These are phyloP conservation scores for Microtus ochrogaster DNA, from an alignment of 2,113 vertebrate genomes.

Conservation along the genomic window DNA sequence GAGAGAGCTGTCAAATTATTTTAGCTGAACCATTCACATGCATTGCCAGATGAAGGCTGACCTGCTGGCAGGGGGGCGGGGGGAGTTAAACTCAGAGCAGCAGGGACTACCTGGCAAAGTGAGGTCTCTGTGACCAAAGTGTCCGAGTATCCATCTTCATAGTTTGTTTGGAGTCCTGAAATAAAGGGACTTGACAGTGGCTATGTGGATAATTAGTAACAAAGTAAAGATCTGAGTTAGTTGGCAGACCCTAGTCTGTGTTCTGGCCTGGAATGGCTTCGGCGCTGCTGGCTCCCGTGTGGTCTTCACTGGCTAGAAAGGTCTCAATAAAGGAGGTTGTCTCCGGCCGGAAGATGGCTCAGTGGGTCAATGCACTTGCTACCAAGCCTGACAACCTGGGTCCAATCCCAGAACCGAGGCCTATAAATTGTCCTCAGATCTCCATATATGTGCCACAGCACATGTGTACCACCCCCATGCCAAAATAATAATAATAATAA, in stretches of 20 bases:
- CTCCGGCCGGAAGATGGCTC: too few species aligned
- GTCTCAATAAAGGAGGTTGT: neutral
- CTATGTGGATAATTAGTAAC: neutral
- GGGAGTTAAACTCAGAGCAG: neutral
- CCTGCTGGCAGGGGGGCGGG: accelerated
- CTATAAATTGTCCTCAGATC: neutral
- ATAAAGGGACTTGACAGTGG: neutral
- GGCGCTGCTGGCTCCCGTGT: neutral
- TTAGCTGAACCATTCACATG: neutral
- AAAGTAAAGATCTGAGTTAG: neutral
- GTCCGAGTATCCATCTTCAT: neutral
- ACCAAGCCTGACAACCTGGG: neutral
- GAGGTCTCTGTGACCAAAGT: neutral
- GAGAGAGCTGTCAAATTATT: neutral
- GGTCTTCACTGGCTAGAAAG: neutral
- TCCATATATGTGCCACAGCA: neutral
- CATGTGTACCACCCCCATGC: neutral
- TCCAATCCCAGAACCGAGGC: neutral
- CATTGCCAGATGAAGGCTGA: neutral
- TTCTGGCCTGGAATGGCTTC: neutral
- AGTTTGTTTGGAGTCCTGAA: constrained; percentile 7
- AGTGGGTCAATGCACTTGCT: neutral
- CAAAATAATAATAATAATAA: neutral
- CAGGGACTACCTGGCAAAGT: too few species aligned
- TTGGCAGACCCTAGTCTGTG: neutral